phyloP scores from a whole-genome alignment of 1,140 invertebrate species.

The Lysiphlebus fabarum region DNA sequence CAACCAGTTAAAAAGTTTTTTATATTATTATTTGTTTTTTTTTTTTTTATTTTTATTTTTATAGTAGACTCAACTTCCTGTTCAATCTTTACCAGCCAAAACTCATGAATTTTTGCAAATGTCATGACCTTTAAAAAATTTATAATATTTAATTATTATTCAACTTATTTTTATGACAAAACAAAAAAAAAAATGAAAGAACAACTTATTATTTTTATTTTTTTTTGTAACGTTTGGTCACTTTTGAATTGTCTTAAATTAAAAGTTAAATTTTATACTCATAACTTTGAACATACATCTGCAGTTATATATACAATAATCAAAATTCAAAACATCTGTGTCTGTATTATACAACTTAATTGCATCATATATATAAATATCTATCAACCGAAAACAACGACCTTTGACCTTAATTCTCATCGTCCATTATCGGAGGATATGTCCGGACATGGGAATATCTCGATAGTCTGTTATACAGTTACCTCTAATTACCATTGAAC shows the following conservation, averaged over 20 bases:
- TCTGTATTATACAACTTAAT: neutral
- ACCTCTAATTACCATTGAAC: neutral
- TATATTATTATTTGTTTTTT: constrained; percentile 9
- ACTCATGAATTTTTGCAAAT: no score
- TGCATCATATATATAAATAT: constrained; percentile 10
- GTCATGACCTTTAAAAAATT: no score
- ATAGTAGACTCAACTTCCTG: neutral
- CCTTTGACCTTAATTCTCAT: constrained; percentile 24
- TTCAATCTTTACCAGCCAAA: no score
- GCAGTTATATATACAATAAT: neutral
- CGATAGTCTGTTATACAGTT: neutral
- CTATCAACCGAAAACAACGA: neutral
- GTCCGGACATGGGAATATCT: neutral
- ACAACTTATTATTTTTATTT: no score
- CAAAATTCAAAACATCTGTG: constrained; percentile 1
- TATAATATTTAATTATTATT: no score
- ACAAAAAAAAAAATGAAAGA: no score
- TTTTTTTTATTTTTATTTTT: constrained; percentile 10
- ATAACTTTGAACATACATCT: no score
- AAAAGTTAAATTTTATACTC: no score
- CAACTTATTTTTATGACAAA: no score
- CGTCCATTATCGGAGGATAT: neutral
- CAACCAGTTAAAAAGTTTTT: constrained; percentile 28
- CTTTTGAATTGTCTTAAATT: no score
- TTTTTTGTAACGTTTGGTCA: no score